Percentiles rank a stretch among this genome's conserved stretches.
Evolutionary conservation across 2,888 invertebrate species (phyloP).

Genomic region (Phrixothrix hirtus): DNA sequence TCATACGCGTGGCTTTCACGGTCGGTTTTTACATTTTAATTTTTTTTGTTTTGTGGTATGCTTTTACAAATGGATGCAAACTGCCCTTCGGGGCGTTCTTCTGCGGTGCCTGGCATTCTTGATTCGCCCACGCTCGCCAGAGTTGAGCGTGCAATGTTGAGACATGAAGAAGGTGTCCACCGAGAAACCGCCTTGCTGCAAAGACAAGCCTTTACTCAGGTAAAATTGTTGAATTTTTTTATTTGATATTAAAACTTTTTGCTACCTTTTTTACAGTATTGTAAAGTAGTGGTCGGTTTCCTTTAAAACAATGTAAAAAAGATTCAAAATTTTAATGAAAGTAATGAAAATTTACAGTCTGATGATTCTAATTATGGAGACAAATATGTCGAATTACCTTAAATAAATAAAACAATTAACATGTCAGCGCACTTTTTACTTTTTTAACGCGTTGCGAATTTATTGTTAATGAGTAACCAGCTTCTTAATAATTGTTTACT

Average conservation of each 20-base stretch:
- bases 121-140: constrained; percentile 65
- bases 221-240: constrained; percentile 24
- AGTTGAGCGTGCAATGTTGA: constrained; percentile 62
- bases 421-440: too few species aligned
- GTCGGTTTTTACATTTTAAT: constrained; percentile 5
- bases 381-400: too few species aligned
- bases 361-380: too few species aligned
- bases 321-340: too few species aligned
- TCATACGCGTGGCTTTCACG: constrained; percentile 27
- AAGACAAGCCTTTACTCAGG: constrained; percentile 51
- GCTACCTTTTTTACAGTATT: too few species aligned
- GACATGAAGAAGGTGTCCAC: constrained; percentile 57
- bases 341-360: too few species aligned
- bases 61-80: constrained; percentile 44
- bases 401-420: too few species aligned
- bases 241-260: too few species aligned
- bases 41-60: constrained; percentile 35
- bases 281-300: neutral
- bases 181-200: constrained; percentile 46
- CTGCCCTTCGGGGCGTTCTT: constrained; percentile 37
- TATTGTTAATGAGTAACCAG: too few species aligned
- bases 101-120: constrained; percentile 56
- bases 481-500: too few species aligned
- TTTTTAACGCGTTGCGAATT: too few species aligned
- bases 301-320: neutral